Conservation (phyloP, 1,140 invertebrate genomes). For the Lysiphlebus fabarum region DNA sequence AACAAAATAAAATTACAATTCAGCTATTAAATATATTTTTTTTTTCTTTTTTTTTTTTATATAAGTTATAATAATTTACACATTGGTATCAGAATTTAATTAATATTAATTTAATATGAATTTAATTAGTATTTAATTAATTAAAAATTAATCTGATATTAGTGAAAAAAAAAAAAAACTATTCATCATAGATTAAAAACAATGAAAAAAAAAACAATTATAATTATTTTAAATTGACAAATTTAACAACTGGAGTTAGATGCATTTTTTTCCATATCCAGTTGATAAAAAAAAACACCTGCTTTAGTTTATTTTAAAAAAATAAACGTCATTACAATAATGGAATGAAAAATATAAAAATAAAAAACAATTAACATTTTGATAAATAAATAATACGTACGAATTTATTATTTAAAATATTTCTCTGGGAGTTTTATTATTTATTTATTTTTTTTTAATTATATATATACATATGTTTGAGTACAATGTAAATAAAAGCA, state of each 20-base stretch:
- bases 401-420: not conserved
- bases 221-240: not conserved
- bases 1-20: conserved; percentile 14
- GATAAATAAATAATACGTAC: not conserved
- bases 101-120: too few species aligned
- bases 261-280: conserved; percentile 6
- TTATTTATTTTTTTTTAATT: too few species aligned
- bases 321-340: not conserved
- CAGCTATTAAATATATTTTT: not conserved
- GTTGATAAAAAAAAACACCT: conserved; percentile 13
- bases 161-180: conserved; percentile 17
- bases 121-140: conserved; percentile 5
- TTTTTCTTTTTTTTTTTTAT: not conserved
- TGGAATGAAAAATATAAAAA: not conserved
- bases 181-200: conserved; percentile 11
- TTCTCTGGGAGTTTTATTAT: not conserved
- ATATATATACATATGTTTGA: too few species aligned
- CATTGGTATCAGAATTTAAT: conserved; percentile 18
- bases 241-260: conserved; percentile 11
- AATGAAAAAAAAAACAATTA: too few species aligned
- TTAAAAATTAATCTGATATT: conserved; percentile 10
- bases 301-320: conserved; percentile 2
- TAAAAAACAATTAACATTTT: conserved; percentile 1
- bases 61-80: not conserved
- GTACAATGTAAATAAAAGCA: too few species aligned